Base-by-base conservation (phyloP, 1,140 invertebrate species). In the Euura saliciscinereae region DNA sequence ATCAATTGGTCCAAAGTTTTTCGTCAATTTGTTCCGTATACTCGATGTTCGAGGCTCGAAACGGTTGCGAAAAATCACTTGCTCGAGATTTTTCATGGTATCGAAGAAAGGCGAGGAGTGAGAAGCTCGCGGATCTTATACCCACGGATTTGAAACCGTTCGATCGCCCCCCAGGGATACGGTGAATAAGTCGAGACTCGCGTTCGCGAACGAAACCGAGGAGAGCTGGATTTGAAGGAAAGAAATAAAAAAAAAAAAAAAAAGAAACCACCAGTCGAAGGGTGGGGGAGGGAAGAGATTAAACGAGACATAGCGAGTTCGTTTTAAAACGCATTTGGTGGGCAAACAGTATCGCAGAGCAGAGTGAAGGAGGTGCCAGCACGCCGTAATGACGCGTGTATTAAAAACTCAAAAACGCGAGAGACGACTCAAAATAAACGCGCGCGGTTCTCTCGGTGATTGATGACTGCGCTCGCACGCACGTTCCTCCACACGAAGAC, bases 361-460 rank as follows among this genome's bases (percentile, higher is more conserved):
- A 78, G 78, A 73, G 75, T 11, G 51, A n/a, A 59, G 51, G 51
- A 59, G 51, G 51, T 59, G 78, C 59, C 77, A 75, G 78, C 74
- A 72, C 76, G 77, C 83, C 82, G 82, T 83, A 84, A 84, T 82
- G 82, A 85, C 79, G 80, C 82, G 80, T 83, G 82, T 82, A 84
- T 85, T 82, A 83, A 84, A 84, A 85, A 85, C 78, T 76, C 71
- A 59, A 59, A 59, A 59, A 59, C 51, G 51, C 3, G 1, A 59
- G 51, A 71, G 71, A 66, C 74, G 80, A 79, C 82, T 85, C 82
- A 84, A 85, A 85, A 85, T 85, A 85, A 83, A 84, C 82, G 80
- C 76, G 73, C 69, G 67, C 71, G 70, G 44, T 44, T 59, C 45
- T 28, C 75, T 77, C 66, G 77, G 80, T 84, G 82, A 83, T 85